Evolutionary conservation across 1,140 invertebrate genomes (phyloP).

Genomic region (Vollenhovia emeryi): DNA sequence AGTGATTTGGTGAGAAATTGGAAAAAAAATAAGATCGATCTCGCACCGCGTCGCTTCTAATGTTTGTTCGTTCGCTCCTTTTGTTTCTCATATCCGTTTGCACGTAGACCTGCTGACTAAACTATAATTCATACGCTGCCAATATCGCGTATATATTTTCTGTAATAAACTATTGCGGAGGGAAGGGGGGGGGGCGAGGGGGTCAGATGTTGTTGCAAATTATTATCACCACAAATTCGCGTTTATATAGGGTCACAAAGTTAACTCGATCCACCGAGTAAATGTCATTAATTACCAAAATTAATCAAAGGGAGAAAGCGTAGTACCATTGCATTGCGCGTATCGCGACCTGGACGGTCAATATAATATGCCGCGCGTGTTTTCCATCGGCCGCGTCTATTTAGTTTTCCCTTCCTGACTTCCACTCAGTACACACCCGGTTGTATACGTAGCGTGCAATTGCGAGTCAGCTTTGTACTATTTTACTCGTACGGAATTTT

Average conservation of each 20-base stretch:
- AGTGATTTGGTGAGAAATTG: not conserved
- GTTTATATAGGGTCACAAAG: conserved; percentile 18
- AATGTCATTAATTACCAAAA: conserved; percentile 57
- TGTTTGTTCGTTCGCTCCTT: not conserved
- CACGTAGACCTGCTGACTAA: not conserved
- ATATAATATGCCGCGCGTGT: conserved; percentile 48
- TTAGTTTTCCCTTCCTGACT: conserved; percentile 53
- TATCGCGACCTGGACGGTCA: conserved; percentile 6
- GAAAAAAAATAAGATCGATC: not conserved
- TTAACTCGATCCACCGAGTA: conserved; percentile 39
- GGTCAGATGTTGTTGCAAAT: conserved; percentile 31
- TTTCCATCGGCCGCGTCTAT: conserved; percentile 49
- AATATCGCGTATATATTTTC: conserved; percentile 7
- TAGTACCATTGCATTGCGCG: not conserved
- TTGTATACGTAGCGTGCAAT: conserved; percentile 8
- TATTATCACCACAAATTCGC: conserved; percentile 44
- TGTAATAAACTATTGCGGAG: conserved; percentile 21
- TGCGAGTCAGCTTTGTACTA: conserved; percentile 53
- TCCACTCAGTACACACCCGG: not conserved
- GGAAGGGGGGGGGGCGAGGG: not conserved
- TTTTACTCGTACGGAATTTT: conserved; percentile 51
- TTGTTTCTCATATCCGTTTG: not conserved
- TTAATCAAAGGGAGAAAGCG: conserved; percentile 52
- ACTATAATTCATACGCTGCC: conserved; percentile 1
- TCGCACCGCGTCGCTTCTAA: not conserved